Evolutionary conservation across 2,888 invertebrate genomes (phyloP).

Genomic region (Polia nebulosa): DNA sequence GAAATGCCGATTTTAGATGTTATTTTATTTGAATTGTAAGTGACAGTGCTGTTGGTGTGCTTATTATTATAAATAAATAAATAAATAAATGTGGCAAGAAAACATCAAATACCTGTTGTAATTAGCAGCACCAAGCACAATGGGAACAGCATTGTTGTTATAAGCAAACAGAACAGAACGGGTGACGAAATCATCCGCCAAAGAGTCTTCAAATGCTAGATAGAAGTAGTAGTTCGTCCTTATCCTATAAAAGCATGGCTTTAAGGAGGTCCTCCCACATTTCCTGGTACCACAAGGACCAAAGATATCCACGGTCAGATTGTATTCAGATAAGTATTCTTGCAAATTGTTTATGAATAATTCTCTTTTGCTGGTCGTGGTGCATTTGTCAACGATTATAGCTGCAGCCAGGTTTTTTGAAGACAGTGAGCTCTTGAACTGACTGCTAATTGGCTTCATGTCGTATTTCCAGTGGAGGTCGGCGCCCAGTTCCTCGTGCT

Average conservation of each 20-base stretch:
- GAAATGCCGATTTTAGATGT: no score
- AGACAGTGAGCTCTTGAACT: conserved; percentile 68
- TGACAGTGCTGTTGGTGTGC: no score
- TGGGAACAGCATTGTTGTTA: conserved; percentile 92
- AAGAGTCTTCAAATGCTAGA: conserved; percentile 93
- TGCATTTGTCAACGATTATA: conserved; percentile 82
- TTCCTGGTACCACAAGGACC: conserved; percentile 87
- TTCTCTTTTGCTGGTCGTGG: conserved; percentile 77
- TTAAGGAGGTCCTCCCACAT: conserved; percentile 76
- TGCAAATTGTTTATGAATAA: conserved; percentile 79
- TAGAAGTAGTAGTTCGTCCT: conserved; percentile 93
- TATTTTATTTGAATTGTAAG: no score
- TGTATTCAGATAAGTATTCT: conserved; percentile 81
- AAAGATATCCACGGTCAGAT: conserved; percentile 87
- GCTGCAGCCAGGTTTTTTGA: conserved; percentile 80
- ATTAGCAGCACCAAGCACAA: conserved; percentile 92
- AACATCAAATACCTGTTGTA: conserved; percentile 82
- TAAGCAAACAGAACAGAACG: conserved; percentile 89
- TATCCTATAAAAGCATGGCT: conserved; percentile 80
- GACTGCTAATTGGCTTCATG: conserved; percentile 68
- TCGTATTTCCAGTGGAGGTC: conserved; percentile 71
- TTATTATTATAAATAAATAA: no score
- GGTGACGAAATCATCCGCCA: conserved; percentile 88
- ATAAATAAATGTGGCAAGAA: not conserved
- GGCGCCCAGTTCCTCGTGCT: conserved; percentile 70